Conservation (phyloP, 2,888 invertebrate genomes). For the Drosophila seclusa region DNA sequence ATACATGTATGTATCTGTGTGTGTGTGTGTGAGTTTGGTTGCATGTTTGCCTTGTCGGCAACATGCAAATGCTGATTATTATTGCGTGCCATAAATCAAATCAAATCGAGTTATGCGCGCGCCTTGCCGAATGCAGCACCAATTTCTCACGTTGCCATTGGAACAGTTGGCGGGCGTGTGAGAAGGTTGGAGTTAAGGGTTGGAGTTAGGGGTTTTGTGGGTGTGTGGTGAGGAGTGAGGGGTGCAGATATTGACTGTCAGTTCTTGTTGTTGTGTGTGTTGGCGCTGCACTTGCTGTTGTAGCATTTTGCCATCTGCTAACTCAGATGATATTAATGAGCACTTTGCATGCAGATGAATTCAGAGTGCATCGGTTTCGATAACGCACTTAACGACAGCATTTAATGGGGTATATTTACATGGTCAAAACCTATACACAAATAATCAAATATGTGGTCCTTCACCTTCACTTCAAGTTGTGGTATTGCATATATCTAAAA, state of each 20-base stretch:
- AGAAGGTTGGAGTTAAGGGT: not conserved
- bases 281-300: slow-evolving; percentile 7
- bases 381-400: slow-evolving; percentile 2
- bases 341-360: slow-evolving; percentile 64
- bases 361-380: slow-evolving; percentile 27
- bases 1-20: slow-evolving; percentile 1
- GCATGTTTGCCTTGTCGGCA: slow-evolving; percentile 17
- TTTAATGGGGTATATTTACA: not conserved
- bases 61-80: slow-evolving; percentile 76
- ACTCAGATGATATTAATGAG: slow-evolving; percentile 63
- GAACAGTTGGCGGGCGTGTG: not conserved
- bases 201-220: not conserved
- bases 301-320: slow-evolving; percentile 2
- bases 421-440: not conserved
- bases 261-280: not conserved
- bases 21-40: slow-evolving; percentile 4
- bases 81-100: slow-evolving; percentile 80
- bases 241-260: not conserved
- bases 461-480: not conserved
- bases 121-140: slow-evolving; percentile 59
- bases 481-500: not conserved
- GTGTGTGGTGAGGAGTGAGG: not conserved
- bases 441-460: not conserved
- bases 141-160: slow-evolving; percentile 39
- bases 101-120: slow-evolving; percentile 71